Base-by-base conservation (phyloP, 2,888 invertebrate species). In the Seira musarum region DNA sequence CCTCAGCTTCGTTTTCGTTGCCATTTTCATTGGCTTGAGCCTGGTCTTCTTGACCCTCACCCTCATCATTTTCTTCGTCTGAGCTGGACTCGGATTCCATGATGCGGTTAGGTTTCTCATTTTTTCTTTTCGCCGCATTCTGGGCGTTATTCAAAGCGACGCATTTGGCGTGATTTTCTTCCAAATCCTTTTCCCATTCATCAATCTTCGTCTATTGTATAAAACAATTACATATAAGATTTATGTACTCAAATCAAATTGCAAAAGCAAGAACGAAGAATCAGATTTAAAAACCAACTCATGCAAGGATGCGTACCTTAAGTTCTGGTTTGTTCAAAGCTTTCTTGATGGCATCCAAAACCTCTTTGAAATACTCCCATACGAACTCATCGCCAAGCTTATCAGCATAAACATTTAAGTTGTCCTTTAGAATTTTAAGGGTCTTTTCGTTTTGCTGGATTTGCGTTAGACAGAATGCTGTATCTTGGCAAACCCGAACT, bases 391-490 rank as follows among this genome's bases (percentile, higher is more conserved):
- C 83, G 3, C 71, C 84, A 8, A 86, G 64, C 65, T 85, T 85
- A 49, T 85, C 85, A 15, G 80, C 69, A 46, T 84, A 86, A 17
- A 25, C 13, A 5, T 53, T 64, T 0, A 85, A 53, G 17, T 82
- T 82, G 10, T 85, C 85, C 13, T 80, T 81, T 8, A 86, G 67
- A 15, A 82, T 68, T 78, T 86, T 86, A 17, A 86, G 78, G 1
- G 84, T 79, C 49, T 83, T 85, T 15, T 86, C 86, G 64, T 82
- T 84, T 6, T 82, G 81, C 1, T 82, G 81, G 10, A 84, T 73
- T 64, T 85, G 84, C 19, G 82, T 80, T 3, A 86, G 25, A 64
- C 85, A 84, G 49, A 75, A 86, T 0, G 84, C 84, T 8, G 82
- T 82, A 22, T 86, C 84, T 64, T 85, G 83, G 63, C 82, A 82